Percentiles rank a stretch among this genome's conserved stretches.
These are phyloP conservation scores for Pheosia tremula DNA, from an alignment of 2,888 invertebrate genomes.

Conservation along the genomic window DNA sequence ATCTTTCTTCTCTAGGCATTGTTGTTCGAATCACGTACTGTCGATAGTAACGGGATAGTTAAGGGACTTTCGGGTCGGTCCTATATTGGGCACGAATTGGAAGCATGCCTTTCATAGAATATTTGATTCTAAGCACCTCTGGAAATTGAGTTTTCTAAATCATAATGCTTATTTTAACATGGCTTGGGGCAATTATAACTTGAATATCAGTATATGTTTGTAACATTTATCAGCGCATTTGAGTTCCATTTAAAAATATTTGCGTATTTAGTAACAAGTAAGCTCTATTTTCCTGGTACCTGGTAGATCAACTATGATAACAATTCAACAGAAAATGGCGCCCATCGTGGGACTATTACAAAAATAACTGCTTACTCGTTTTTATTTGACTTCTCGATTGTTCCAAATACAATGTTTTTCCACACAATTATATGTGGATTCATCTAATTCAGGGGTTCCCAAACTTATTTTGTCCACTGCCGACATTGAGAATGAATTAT, in stretches of 20 bases:
- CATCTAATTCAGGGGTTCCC: no score
- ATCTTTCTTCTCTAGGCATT: slow-evolving; percentile 26
- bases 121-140: slow-evolving; percentile 19
- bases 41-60: slow-evolving; percentile 25
- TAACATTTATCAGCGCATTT: neutral
- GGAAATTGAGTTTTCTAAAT: slow-evolving; percentile 37
- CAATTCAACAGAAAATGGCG: neutral
- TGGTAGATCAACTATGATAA: no score
- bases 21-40: slow-evolving; percentile 35
- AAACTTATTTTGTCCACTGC: no score
- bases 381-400: no score
- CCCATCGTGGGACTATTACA: neutral
- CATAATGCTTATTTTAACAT: slow-evolving; percentile 13
- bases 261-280: no score
- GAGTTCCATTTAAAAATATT: neutral
- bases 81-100: slow-evolving; percentile 39
- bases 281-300: no score
- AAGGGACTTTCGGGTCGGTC: slow-evolving; percentile 25
- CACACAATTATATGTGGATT: no score
- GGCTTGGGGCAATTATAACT: neutral
- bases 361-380: neutral
- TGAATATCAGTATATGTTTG: neutral
- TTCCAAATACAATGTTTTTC: no score
- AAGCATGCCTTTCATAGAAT: slow-evolving; percentile 27
- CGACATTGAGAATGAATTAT: no score